A percentile compares a stretch with the other conserved stretches of the same genome.
Evolutionary conservation across 1,140 invertebrate species (phyloP).

Genomic region (Drosophila nannoptera): DNA sequence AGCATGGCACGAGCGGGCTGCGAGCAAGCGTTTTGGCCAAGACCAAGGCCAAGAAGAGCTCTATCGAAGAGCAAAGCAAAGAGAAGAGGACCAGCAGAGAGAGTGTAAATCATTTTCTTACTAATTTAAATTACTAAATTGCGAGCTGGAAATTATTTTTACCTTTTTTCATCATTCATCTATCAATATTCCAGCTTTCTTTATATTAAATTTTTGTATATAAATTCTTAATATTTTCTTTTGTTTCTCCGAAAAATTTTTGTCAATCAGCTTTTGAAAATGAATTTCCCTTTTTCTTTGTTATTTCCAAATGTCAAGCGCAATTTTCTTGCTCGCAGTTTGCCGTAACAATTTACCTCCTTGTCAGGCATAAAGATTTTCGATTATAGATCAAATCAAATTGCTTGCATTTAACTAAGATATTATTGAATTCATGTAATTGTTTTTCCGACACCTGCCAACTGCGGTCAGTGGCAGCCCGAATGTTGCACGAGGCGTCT

Average conservation of each 20-base stretch:
- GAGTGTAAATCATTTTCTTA: too few species aligned
- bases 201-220: too few species aligned
- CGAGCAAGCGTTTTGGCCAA: too few species aligned
- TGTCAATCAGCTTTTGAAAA: neutral
- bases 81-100: too few species aligned
- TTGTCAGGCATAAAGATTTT: neutral
- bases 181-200: too few species aligned
- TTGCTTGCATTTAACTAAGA: constrained; percentile 15
- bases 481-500: neutral
- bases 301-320: constrained; percentile 1
- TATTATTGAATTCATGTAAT: constrained; percentile 6
- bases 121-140: too few species aligned
- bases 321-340: constrained; percentile 2
- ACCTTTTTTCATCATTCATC: too few species aligned
- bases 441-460: constrained; percentile 11
- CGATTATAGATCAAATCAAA: constrained; percentile 1
- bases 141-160: too few species aligned
- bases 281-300: neutral
- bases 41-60: too few species aligned
- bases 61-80: too few species aligned
- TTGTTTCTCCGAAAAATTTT: too few species aligned
- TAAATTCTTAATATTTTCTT: too few species aligned
- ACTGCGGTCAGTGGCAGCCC: neutral
- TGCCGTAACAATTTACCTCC: neutral
- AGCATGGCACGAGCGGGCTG: neutral